Evolutionary conservation across 2,888 invertebrate genomes (phyloP), one percentile per base, ranked within the genome.

Genomic region (Nephrocerus scutellatus): DNA sequence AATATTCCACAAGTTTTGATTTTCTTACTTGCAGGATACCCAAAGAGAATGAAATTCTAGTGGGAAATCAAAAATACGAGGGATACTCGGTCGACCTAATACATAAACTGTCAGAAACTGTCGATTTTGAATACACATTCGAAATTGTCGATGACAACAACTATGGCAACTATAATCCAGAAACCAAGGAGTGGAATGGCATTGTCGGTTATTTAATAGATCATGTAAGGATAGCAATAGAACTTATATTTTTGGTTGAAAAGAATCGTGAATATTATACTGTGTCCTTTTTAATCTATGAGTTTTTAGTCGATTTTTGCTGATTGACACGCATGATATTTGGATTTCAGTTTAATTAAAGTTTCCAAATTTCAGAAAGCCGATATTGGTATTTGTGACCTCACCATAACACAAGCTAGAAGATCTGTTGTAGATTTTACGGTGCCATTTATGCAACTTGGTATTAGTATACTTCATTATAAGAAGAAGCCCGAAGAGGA

Each of bases 371-470:
- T 12, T 18, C 71, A 92, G 92, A 85, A 84, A 75, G 92, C 92
- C 12, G 92, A 95, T 66, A 75, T 98, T 50, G 95, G 92, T 2
- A 84, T 97, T 43, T 96, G 95, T 54, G 95, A 97, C 62, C 72
- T 98, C 52, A 96, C 97, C 8, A 95, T 97, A 44, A 98, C 92
- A n/a, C 90, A 87, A 63, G 84, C 87, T 38, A 74, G 97, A 36
- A 80, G 92, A 52, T 78, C 80, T 44, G 83, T 80, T 16, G 90
- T 91, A 8, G 93, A 93, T 68, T 95, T 95, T 65, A 91, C 92
- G 0, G 91, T 91, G 69, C 97, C 97, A 1, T 98, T 96, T 70
- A 95, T 98, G 90, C 92, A 90, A 52, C 72, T 97, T 47, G 91
- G 88, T 72, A 89, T 92, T 55, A 86, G 90, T 57, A 90, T 95